These are phyloP conservation scores for Netelia fuscicornis DNA, from an alignment of 2,888 invertebrate species.

Conservation along the genomic window DNA sequence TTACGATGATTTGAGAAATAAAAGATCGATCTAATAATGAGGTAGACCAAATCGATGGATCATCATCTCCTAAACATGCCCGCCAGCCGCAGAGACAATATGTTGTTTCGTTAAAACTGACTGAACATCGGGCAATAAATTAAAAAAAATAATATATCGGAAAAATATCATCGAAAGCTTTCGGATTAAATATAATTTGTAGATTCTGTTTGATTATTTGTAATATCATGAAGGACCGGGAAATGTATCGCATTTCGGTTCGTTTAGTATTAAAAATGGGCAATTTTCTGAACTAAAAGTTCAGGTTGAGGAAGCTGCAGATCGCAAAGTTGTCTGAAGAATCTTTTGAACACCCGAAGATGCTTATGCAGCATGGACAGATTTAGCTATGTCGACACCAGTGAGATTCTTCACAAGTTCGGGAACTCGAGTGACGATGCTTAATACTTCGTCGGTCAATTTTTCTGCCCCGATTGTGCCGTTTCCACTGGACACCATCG, in stretches of 20 bases:
- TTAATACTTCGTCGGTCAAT: slow-evolving; percentile 96
- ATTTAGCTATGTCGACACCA: slow-evolving; percentile 96
- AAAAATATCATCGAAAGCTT: slow-evolving; percentile 34
- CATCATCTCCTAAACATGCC: background rate
- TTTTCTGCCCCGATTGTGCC: slow-evolving; percentile 97
- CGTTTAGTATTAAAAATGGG: background rate
- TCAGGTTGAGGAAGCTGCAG: slow-evolving; percentile 55
- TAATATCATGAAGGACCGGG: background rate
- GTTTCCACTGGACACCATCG: slow-evolving; percentile 97
- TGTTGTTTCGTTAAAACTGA: background rate
- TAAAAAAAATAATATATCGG: slow-evolving; percentile 37
- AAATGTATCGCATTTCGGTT: background rate
- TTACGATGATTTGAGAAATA: background rate
- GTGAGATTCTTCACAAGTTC: slow-evolving; percentile 96
- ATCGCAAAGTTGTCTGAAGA: slow-evolving; percentile 65
- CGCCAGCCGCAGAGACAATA: background rate
- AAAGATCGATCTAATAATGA: background rate
- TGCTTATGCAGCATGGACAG: slow-evolving; percentile 82
- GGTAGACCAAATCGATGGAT: background rate
- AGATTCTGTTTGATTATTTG: background rate
- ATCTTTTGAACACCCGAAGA: slow-evolving; percentile 68
- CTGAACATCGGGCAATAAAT: background rate
- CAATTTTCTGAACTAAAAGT: slow-evolving; percentile 25
- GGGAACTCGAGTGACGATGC: slow-evolving; percentile 96
- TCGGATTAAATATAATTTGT: background rate